Evolutionary conservation across 2,888 invertebrate species (phyloP).

Genomic region (Cephus spinipes): DNA sequence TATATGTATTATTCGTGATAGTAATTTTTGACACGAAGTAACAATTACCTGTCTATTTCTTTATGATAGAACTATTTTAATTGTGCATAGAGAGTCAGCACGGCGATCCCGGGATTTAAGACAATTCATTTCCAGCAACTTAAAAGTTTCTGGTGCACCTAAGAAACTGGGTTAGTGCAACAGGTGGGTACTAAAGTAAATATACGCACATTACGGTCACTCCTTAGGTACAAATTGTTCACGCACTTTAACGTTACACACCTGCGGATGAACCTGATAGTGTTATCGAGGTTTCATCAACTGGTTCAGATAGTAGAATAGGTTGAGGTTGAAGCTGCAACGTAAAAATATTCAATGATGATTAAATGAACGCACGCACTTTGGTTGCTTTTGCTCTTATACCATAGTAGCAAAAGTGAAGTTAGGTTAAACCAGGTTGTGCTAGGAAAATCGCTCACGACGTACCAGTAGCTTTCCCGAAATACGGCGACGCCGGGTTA

Average conservation of each 20-base stretch:
- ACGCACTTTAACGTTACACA: not conserved
- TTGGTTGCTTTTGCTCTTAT: too few relatives aligned
- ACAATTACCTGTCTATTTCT: too few relatives aligned
- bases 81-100: not conserved
- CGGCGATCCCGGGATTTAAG: not conserved
- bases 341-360: too few relatives aligned
- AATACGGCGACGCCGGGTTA: conserved; percentile 5
- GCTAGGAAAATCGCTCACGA: not conserved
- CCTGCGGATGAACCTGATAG: too few relatives aligned
- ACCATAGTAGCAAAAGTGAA: too few relatives aligned
- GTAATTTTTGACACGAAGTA: too few relatives aligned
- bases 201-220: conserved; percentile 61
- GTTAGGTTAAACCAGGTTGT: too few relatives aligned
- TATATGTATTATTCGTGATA: too few relatives aligned
- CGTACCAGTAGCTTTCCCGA: not conserved
- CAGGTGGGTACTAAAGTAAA: conserved; percentile 64
- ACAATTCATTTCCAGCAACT: conserved; percentile 43
- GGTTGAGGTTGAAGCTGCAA: too few relatives aligned
- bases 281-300: too few relatives aligned
- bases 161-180: conserved; percentile 62
- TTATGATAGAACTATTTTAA: not conserved
- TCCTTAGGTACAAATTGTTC: conserved; percentile 33
- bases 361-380: too few relatives aligned
- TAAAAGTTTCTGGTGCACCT: conserved; percentile 53
- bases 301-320: too few relatives aligned